These are phyloP conservation scores for Cyanistes caeruleus DNA, from an alignment of 2,113 vertebrate genomes.

Conservation along the genomic window DNA sequence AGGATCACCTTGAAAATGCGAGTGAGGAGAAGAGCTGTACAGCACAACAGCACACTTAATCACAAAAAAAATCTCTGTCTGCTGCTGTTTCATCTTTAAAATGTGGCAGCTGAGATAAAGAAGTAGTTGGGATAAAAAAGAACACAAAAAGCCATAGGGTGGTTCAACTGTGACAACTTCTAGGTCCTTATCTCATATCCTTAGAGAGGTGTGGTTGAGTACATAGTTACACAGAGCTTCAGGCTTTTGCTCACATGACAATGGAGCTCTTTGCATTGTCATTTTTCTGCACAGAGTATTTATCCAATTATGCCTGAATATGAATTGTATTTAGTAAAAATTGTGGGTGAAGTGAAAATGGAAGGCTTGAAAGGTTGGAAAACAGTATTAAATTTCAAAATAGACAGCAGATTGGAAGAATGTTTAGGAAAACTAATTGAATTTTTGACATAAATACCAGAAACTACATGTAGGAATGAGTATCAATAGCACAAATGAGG, in stretches of 20 bases:
- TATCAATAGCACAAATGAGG: neutral
- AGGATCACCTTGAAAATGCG: neutral
- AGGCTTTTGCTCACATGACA: neutral
- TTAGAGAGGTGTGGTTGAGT: neutral
- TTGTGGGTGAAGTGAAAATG: neutral
- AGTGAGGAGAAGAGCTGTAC: neutral
- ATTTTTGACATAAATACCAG: neutral
- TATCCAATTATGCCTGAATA: neutral
- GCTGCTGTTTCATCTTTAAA: neutral
- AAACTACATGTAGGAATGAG: neutral
- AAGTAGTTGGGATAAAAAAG: neutral
- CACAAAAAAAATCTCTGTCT: neutral
- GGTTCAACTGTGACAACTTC: neutral
- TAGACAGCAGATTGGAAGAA: neutral
- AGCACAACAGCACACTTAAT: neutral
- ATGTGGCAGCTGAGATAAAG: neutral
- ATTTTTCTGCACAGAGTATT: neutral
- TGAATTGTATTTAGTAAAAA: neutral
- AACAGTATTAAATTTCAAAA: neutral
- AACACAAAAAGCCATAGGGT: neutral
- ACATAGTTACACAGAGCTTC: neutral
- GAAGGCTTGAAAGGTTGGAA: neutral
- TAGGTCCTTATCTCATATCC: neutral
- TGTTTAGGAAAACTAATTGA: neutral
- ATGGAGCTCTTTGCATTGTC: neutral